phyloP scores from a whole-genome alignment of 2,113 vertebrate species.

The Catharus minimus region DNA sequence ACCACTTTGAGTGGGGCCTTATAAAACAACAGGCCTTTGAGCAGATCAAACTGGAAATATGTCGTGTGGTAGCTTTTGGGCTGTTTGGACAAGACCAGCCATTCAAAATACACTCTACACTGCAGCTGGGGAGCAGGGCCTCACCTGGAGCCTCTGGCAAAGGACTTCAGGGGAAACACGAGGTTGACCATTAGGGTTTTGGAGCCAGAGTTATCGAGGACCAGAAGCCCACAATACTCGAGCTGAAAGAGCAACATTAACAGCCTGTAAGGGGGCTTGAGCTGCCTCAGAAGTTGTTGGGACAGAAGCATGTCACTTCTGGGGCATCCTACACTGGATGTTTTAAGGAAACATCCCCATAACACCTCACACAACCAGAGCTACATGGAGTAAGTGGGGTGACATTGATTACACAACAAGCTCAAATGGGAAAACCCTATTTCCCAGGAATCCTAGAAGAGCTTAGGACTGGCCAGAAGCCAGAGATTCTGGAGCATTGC shows the following conservation, averaged over 20 bases:
- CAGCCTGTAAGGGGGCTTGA: not conserved
- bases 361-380: not conserved
- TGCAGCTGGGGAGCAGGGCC: not conserved
- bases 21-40: not conserved
- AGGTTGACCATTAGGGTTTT: not conserved
- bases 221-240: not conserved
- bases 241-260: not conserved
- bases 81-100: not conserved
- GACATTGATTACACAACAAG: not conserved
- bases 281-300: not conserved
- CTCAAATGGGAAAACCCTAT: not conserved
- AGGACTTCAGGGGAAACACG: not conserved
- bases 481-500: not conserved
- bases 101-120: not conserved
- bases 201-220: accelerated
- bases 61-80: not conserved
- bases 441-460: not conserved
- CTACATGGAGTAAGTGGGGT: not conserved
- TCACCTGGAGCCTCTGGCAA: not conserved
- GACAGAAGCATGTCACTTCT: not conserved
- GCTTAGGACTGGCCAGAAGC: not conserved
- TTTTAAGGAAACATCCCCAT: not conserved
- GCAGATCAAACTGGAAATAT: not conserved
- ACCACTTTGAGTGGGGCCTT: not conserved
- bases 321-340: accelerated